Evolutionary conservation across 2,888 invertebrate genomes (phyloP), one percentile per base, ranked within the genome.

Genomic region (Tipula confusa): DNA sequence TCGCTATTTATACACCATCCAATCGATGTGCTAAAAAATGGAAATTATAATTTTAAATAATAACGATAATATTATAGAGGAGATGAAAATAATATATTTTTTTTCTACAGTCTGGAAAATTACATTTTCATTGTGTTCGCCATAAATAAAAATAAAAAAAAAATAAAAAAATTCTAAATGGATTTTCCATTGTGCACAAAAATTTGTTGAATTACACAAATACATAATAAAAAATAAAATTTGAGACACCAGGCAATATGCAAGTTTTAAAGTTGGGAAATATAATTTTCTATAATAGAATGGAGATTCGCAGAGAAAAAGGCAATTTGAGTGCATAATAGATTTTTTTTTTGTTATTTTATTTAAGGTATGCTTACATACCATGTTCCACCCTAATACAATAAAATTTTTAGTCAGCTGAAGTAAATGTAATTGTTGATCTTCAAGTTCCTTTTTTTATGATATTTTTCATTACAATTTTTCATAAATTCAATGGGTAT

Each of bases 41-140:
- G 24, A 64, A 64, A 64, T 64, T 64, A 64, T 64, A 64, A 64
- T 64, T 64, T 64, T 64, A 64, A 64, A 64, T 64, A 64, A 64
- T 64, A 64, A 64, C 64, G 64, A 64, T 64, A 64, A 64, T 64
- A 64, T n/a, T 33, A 24, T 64, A 64, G 13, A 64, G 24, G n/a
- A 43, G 43, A 43, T 43, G 43, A 43, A 43, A 43, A 31, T 31
- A 38, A 64, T 24, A 64, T 64, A 24, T 24, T 64, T 64, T 64
- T n/a, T n/a, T n/a, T n/a, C n/a, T n/a, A 24, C 64, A 64, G 64
- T 64, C 64, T 64, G 64, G 64, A 64, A 64, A 64, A 64, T 64
- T 64, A 64, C 64, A 64, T 64, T 64, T 64, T 64, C 64, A 64
- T 64, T 64, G 64, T 64, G 64, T 64, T 64, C 64, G 24, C 24